Conservation (phyloP, 2,113 vertebrate genomes). For the Semnornis frantzii region DNA sequence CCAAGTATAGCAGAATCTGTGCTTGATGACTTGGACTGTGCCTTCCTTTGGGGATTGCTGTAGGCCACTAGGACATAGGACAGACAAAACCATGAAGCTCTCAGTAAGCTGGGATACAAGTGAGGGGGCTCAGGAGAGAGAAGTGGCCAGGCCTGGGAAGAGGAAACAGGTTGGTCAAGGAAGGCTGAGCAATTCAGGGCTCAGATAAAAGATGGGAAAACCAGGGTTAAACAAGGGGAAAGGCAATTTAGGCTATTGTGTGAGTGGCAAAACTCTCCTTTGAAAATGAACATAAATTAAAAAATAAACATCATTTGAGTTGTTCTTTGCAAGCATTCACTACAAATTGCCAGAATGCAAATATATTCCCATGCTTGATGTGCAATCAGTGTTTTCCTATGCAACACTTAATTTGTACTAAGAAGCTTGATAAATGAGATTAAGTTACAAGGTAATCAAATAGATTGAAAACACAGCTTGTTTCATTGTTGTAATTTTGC, state of each 20-base stretch:
- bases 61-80: not conserved
- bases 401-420: constrained; percentile 48
- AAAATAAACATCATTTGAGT: not conserved
- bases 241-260: not conserved
- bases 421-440: no score
- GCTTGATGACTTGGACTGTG: not conserved
- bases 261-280: not conserved
- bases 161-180: not conserved
- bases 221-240: not conserved
- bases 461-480: constrained; percentile 53
- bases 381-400: constrained; percentile 25
- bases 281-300: not conserved
- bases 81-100: not conserved
- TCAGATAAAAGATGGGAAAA: not conserved
- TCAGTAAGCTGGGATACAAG: not conserved
- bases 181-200: not conserved
- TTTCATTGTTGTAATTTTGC: constrained; percentile 61
- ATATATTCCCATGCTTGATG: not conserved
- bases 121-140: not conserved
- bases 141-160: not conserved
- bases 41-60: not conserved
- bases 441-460: constrained; percentile 66
- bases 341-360: not conserved
- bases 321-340: not conserved
- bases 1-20: not conserved